Evolutionary conservation across 2,113 vertebrate genomes (phyloP), one percentile per base, ranked within the genome.

Genomic region (Crotalus tigris): DNA sequence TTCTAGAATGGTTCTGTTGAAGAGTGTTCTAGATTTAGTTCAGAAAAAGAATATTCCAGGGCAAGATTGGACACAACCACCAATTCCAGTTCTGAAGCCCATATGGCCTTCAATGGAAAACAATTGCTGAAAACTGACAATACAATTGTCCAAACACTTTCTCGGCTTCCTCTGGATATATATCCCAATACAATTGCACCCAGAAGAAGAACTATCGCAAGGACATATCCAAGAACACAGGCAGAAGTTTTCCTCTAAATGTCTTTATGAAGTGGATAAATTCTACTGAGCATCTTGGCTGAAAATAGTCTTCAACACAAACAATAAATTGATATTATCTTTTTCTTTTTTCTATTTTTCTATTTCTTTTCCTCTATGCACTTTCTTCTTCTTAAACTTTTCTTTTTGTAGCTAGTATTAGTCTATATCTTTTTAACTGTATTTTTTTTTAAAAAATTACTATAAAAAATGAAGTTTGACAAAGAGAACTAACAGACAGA

Each of bases 401-500:
- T 69, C 64, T 69, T 69, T 69, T 69, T 69, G 64, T 69, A 69
- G 13, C 13, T 33, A 6, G 29, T 69, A 69, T 69, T 69, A 33
- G 4, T 69, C 15, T 69, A 33, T 69, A 29, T 5, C 13, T 15
- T 33, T 64, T 64, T 33, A 6, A 69, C 29, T 33, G n/a, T 33
- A 15, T 15, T 69, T 69, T n/a, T 15, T 69, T 17, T 39, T 9
- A 49, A 44, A 46, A 46, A 33, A 69, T 33, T 69, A 13, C 64
- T 33, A 17, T n/a, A 51, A 89, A 94, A 39, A 91, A 86, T 64
- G 88, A 44, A 96, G 95, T 95, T 92, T 59, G 91, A 95, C 92
- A 93, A 96, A 93, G 24, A 94, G 49, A 95, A 93, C 44, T 96
- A 94, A 91, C 93, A 75, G 85, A 94, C 94, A 97, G 96, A 94